Conservation (phyloP, 2,113 vertebrate genomes). For the Oreotragus oreotragus region DNA sequence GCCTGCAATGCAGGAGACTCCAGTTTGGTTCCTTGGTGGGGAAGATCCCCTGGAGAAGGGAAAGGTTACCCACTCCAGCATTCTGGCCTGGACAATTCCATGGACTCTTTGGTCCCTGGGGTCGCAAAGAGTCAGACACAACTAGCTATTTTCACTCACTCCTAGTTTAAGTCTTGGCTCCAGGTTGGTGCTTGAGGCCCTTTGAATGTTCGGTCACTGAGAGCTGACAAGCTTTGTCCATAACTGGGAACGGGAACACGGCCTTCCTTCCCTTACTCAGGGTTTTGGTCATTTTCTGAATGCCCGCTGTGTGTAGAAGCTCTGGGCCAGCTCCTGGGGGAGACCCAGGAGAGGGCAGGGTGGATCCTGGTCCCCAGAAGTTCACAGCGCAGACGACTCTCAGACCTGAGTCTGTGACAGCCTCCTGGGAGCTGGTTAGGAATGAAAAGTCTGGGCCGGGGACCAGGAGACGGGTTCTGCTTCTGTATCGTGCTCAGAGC, state of each 20-base stretch:
- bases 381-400: not conserved
- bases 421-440: not conserved
- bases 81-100: not conserved
- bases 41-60: not conserved
- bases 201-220: accelerated
- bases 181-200: not conserved
- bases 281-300: not conserved
- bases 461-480: accelerated
- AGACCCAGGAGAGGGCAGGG: too few species aligned
- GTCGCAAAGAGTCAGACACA: not conserved
- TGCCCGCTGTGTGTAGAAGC: not conserved
- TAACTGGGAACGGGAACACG: accelerated
- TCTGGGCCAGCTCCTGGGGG: not conserved
- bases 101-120: not conserved
- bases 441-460: accelerated
- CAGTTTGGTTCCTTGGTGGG: not conserved
- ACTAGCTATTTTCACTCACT: not conserved
- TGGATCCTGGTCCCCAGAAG: not conserved
- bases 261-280: accelerated
- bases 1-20: not conserved
- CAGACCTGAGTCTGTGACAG: not conserved
- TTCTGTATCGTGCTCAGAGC: accelerated
- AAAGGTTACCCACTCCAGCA: not conserved
- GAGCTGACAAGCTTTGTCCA: not conserved
- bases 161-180: not conserved